phyloP scores from a whole-genome alignment of 1,140 invertebrate species.

The Nylanderia fulva region DNA sequence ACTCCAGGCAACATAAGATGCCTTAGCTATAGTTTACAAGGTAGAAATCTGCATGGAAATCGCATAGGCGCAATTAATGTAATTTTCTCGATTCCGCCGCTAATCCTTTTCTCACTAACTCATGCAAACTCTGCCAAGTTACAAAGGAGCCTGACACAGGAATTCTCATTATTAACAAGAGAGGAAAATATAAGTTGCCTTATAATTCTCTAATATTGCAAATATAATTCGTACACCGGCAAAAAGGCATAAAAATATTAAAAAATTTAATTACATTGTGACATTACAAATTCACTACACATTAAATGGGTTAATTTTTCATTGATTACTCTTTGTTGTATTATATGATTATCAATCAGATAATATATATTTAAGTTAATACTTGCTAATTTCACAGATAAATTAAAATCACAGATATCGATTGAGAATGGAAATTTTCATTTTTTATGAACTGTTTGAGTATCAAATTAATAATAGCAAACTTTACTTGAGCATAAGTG shows the following conservation, averaged over 20 bases:
- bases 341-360: background rate
- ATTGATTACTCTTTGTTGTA: too few relatives aligned
- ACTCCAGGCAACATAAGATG: background rate
- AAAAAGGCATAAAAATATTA: background rate
- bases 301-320: too few relatives aligned
- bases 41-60: conserved; percentile 12
- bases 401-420: too few relatives aligned
- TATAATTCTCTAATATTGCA: background rate
- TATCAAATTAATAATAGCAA: background rate
- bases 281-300: background rate
- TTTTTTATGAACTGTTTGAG: background rate
- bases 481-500: background rate
- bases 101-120: conserved; percentile 10
- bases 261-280: background rate
- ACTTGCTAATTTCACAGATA: too few relatives aligned
- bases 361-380: background rate
- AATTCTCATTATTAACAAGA: background rate
- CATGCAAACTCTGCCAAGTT: background rate
- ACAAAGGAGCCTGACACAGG: background rate
- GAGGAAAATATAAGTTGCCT: background rate
- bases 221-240: background rate
- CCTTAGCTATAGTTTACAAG: background rate
- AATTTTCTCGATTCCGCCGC: conserved; percentile 20
- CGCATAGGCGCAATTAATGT: background rate
- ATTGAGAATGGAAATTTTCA: background rate